A percentile compares a stretch with the other conserved stretches of the same genome.
Conservation (phyloP, 1,140 invertebrate species). For the Lepidotrigona ventralis region DNA sequence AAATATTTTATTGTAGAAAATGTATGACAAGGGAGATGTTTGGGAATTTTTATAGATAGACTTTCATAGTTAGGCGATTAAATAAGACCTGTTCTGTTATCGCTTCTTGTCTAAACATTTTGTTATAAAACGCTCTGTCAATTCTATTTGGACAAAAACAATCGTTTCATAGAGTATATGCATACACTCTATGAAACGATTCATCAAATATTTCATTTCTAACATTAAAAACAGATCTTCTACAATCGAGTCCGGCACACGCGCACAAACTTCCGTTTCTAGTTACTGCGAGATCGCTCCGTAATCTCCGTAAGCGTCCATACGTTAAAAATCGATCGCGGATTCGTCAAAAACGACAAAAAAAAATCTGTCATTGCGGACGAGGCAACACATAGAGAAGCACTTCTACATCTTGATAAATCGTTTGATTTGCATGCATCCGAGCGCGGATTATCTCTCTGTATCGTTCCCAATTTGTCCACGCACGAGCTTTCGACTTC, state of each 20-base stretch:
- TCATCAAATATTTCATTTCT: no score
- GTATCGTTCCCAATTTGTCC: background rate
- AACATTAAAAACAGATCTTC: background rate
- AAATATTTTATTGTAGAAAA: no score
- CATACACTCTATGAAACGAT: no score
- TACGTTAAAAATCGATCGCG: background rate
- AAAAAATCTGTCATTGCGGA: background rate
- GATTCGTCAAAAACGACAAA: background rate
- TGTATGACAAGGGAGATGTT: no score
- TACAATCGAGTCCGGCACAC: background rate
- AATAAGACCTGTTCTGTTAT: no score
- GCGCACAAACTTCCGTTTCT: background rate
- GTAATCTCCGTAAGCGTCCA: no score
- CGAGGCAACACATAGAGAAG: no score
- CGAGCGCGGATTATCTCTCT: background rate
- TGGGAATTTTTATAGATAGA: no score
- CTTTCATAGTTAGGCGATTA: no score
- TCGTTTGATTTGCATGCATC: slow-evolving; percentile 38
- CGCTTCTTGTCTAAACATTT: no score
- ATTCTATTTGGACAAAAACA: background rate
- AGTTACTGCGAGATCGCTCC: background rate
- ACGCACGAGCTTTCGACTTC: slow-evolving; percentile 18
- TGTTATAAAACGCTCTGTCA: no score
- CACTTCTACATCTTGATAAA: slow-evolving; percentile 33
- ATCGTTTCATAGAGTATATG: rapidly evolving